A percentile compares a stretch with the other conserved stretches of the same genome.
These are phyloP conservation scores for Chloropsis cyanopogon DNA, from an alignment of 2,113 vertebrate genomes.

Conservation along the genomic window DNA sequence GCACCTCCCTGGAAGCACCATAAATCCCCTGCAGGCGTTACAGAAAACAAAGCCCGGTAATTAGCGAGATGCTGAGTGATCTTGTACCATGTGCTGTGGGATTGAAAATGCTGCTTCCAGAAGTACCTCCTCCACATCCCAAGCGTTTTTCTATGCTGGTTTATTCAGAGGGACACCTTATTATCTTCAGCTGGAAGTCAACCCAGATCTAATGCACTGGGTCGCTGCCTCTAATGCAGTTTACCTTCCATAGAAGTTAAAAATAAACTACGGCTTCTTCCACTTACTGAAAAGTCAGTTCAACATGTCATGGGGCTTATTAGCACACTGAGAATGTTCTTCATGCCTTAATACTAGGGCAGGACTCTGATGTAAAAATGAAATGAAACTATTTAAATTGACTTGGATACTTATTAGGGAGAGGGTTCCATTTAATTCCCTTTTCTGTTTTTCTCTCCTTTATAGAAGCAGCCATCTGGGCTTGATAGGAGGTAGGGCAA, in stretches of 20 bases:
- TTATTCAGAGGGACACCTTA: background rate
- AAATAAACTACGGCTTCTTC: constrained; percentile 32
- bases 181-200: constrained; percentile 1
- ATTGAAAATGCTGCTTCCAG: background rate
- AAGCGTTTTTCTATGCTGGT: background rate
- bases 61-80: background rate
- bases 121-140: background rate
- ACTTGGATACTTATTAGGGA: constrained; percentile 62
- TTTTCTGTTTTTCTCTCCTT: constrained; percentile 39
- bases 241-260: constrained; percentile 24
- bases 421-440: constrained; percentile 37
- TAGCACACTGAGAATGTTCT: constrained; percentile 47
- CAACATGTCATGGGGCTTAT: constrained; percentile 48
- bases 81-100: background rate
- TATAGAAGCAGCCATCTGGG: constrained; percentile 40
- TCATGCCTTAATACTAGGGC: constrained; percentile 53
- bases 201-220: background rate
- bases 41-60: background rate
- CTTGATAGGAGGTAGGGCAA: constrained; percentile 49
- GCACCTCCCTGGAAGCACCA: background rate
- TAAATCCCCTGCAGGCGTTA: background rate
- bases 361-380: constrained; percentile 55
- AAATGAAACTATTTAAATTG: constrained; percentile 61
- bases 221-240: background rate
- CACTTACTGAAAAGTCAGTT: background rate